These are phyloP conservation scores for Cottoperca gobio DNA, from an alignment of 2,797 vertebrate genomes.

Conservation along the genomic window DNA sequence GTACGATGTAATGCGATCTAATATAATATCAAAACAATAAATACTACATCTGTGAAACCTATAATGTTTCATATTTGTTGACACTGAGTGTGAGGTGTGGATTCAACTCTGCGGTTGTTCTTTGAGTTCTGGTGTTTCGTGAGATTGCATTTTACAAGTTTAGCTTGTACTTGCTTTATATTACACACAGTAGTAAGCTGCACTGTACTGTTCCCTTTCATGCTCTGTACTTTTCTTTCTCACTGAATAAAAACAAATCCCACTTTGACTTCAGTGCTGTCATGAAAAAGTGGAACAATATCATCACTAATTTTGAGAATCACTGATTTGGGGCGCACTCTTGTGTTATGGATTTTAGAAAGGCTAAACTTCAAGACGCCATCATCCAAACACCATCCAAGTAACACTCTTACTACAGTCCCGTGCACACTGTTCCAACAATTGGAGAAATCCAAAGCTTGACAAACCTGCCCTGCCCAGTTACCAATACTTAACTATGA, in stretches of 20 bases:
- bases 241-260: not conserved
- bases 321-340: too few species aligned
- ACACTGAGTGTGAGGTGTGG: not conserved
- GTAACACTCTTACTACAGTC: not conserved
- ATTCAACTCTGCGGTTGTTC: not conserved
- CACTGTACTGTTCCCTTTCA: not conserved
- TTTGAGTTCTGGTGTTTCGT: not conserved
- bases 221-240: not conserved
- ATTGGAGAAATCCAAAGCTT: not conserved
- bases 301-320: not conserved
- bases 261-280: not conserved
- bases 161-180: not conserved
- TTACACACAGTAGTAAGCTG: not conserved
- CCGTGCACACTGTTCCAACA: not conserved
- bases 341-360: not conserved
- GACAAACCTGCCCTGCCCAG: not conserved
- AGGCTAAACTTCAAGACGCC: not conserved
- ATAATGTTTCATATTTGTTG: slow-evolving; percentile 16
- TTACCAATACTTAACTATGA: not conserved
- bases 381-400: not conserved
- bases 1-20: not conserved
- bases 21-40: slow-evolving; percentile 5
- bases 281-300: not conserved
- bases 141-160: not conserved
- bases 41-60: not conserved